Evolutionary conservation across 2,888 invertebrate genomes (phyloP).

Genomic region (Lingula anatina): DNA sequence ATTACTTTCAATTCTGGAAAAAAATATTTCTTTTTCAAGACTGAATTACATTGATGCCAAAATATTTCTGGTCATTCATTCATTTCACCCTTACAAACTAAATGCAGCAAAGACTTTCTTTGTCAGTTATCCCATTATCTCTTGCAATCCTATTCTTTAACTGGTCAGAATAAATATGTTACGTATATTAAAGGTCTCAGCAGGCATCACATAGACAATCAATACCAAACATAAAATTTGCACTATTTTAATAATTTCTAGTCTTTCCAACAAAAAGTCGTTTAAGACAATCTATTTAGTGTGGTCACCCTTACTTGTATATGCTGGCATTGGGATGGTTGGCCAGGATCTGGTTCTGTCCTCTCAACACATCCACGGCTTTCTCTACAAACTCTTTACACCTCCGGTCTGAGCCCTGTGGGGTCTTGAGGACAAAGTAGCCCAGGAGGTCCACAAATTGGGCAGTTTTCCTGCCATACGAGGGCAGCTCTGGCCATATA

Average conservation of each 20-base stretch:
- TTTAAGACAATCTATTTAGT: no score
- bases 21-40: background rate
- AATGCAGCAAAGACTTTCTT: no score
- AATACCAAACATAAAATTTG: no score
- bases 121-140: no score
- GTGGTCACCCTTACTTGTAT: conserved; percentile 72
- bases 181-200: no score
- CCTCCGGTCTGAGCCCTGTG: conserved; percentile 37
- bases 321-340: conserved; percentile 91
- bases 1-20: background rate
- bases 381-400: conserved; percentile 70
- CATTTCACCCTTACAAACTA: no score
- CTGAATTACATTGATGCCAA: background rate
- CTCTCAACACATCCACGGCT: conserved; percentile 76
- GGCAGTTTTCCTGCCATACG: conserved; percentile 87
- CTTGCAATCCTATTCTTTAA: no score
- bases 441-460: conserved; percentile 96
- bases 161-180: no score
- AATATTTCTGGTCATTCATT: no score
- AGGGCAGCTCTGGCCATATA: conserved; percentile 83
- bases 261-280: no score
- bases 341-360: conserved; percentile 82
- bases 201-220: no score
- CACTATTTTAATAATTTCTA: no score
- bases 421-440: conserved; percentile 81